A percentile compares a stretch with the other conserved stretches of the same genome.
phyloP scores from a whole-genome alignment of 2,888 invertebrate species.

The Desoria tigrina region DNA sequence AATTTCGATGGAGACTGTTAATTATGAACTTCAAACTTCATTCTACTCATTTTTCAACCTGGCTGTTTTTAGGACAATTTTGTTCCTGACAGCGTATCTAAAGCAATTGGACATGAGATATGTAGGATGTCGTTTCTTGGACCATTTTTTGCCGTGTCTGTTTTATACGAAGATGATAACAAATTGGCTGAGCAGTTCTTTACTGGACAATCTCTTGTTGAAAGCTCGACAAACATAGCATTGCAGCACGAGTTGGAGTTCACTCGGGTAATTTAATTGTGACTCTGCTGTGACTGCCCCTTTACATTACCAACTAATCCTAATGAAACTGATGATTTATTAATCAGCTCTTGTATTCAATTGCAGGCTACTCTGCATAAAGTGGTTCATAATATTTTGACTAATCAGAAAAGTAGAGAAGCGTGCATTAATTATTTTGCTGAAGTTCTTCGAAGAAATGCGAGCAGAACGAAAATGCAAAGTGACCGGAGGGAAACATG shows the following conservation, averaged over 20 bases:
- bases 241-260: conserved; percentile 79
- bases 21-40: too few species aligned
- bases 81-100: conserved; percentile 70
- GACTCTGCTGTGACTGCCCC: too few species aligned
- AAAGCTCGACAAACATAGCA: conserved; percentile 69
- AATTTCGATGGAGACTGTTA: background rate
- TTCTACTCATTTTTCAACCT: too few species aligned
- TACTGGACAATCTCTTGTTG: conserved; percentile 63
- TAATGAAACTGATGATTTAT: conserved; percentile 3
- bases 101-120: conserved; percentile 79
- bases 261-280: conserved; percentile 62
- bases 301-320: too few species aligned
- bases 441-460: conserved; percentile 74
- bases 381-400: conserved; percentile 79
- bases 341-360: conserved; percentile 2
- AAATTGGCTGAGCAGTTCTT: conserved; percentile 79
- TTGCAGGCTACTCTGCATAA: conserved; percentile 70
- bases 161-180: conserved; percentile 91
- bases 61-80: conserved; percentile 68
- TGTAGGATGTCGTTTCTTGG: conserved; percentile 83
- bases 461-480: conserved; percentile 85
- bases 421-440: conserved; percentile 77
- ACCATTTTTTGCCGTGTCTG: conserved; percentile 85
- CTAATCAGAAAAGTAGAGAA: conserved; percentile 78
- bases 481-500: conserved; percentile 83